A percentile compares a stretch with the other conserved stretches of the same genome.
Evolutionary conservation across 2,888 invertebrate species (phyloP).

Genomic region (Agriopis aurantiaria): DNA sequence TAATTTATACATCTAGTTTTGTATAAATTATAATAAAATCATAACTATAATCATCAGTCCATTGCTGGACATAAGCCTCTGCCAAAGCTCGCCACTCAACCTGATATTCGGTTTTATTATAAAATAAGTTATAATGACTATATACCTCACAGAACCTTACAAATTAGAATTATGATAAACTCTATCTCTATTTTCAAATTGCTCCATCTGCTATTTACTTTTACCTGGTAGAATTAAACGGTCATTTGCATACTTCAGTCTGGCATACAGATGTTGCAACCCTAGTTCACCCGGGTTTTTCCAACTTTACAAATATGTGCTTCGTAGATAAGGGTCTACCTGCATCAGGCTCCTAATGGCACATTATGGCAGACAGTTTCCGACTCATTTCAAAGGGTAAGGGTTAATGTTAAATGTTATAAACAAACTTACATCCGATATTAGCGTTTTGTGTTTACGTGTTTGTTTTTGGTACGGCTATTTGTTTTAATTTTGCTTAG

Average conservation of each 20-base stretch:
- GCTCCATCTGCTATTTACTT: conserved; percentile 30
- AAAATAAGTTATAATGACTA: no score
- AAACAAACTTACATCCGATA: conserved; percentile 45
- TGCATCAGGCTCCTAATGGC: conserved; percentile 77
- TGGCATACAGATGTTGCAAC: conserved; percentile 44
- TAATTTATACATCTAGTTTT: no score
- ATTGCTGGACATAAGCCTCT: no score
- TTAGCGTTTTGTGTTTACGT: conserved; percentile 39
- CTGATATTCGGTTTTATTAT: no score
- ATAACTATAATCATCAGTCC: no score
- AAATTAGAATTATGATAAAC: no score
- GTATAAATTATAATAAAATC: no score
- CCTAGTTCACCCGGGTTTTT: conserved; percentile 59
- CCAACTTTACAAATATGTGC: conserved; percentile 51
- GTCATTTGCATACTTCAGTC: conserved; percentile 41
- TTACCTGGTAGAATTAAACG: conserved; percentile 32
- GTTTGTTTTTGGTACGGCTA: conserved; percentile 20
- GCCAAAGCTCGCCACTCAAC: no score
- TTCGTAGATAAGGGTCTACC: conserved; percentile 78
- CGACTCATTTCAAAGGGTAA: conserved; percentile 44
- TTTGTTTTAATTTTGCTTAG: neutral
- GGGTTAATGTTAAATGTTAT: conserved; percentile 44
- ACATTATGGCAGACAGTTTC: conserved; percentile 74
- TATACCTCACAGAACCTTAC: no score
- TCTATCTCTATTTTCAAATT: neutral